Percentiles rank a stretch among this genome's conserved stretches.
phyloP scores from a whole-genome alignment of 2,888 invertebrate species.

The Agrochola circellaris region DNA sequence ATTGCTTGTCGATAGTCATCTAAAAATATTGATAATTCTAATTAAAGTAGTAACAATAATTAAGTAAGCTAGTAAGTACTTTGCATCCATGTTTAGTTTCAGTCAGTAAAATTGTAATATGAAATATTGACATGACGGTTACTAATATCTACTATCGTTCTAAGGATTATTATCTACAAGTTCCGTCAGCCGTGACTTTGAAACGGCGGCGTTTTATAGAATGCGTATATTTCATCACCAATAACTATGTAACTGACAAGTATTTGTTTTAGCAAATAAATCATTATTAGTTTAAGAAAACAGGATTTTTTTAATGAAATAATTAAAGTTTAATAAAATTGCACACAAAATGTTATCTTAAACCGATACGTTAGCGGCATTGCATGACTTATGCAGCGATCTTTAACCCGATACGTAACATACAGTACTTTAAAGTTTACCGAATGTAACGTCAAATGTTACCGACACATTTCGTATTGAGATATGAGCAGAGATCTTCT shows the following conservation, averaged over 20 bases:
- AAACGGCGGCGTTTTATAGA: slow-evolving; percentile 19
- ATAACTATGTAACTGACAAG: slow-evolving; percentile 9
- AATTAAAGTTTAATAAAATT: slow-evolving; percentile 17
- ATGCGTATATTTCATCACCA: neutral
- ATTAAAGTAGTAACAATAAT: neutral
- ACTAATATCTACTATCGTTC: slow-evolving; percentile 30
- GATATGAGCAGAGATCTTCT: slow-evolving; percentile 51
- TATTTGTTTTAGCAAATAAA: slow-evolving; percentile 22
- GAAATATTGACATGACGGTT: neutral
- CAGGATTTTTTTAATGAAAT: neutral
- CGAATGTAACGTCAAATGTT: slow-evolving; percentile 53
- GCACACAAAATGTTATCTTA: slow-evolving; percentile 12
- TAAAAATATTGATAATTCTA: too few species aligned
- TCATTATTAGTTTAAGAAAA: slow-evolving; percentile 11
- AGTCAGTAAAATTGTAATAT: neutral
- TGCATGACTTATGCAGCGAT: slow-evolving; percentile 45
- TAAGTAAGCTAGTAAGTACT: too few species aligned
- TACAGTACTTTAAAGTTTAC: slow-evolving; percentile 46
- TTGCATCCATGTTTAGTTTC: neutral
- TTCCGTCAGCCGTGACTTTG: slow-evolving; percentile 53
- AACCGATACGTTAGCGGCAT: slow-evolving; percentile 25
- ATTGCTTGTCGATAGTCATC: neutral
- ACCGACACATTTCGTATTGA: slow-evolving; percentile 45
- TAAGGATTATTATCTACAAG: slow-evolving; percentile 38
- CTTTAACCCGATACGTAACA: slow-evolving; percentile 52